Percentiles rank a stretch among this genome's conserved stretches.
phyloP scores from a whole-genome alignment of 1,140 invertebrate species.

The Penaeus vannamei region DNA sequence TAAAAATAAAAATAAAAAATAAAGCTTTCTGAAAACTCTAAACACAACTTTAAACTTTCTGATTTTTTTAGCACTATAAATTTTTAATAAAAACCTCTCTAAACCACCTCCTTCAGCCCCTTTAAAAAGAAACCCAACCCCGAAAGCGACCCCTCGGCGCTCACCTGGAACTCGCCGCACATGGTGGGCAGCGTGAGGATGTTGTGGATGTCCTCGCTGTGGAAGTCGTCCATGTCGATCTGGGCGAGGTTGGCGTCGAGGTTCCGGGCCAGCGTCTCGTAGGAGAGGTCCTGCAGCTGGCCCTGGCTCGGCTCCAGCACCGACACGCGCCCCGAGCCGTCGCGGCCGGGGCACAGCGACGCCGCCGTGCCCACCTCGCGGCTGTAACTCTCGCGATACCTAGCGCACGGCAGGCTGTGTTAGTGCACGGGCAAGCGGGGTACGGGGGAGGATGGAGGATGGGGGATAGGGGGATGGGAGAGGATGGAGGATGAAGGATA shows the following conservation, averaged over 20 bases:
- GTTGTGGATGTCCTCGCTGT: constrained; percentile 90
- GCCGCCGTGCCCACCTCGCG: constrained; percentile 69
- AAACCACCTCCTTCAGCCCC: neutral
- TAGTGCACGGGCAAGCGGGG: constrained; percentile 51
- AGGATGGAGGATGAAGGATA: neutral
- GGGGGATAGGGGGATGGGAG: neutral
- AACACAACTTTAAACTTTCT: too few species aligned
- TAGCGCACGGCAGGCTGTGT: constrained; percentile 71
- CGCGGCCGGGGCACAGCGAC: constrained; percentile 74
- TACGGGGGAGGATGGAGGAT: neutral
- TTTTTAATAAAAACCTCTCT: neutral
- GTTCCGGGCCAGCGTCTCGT: constrained; percentile 88
- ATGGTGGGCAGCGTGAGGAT: constrained; percentile 75
- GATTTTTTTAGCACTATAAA: too few species aligned
- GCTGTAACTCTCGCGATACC: constrained; percentile 83
- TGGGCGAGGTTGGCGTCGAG: constrained; percentile 93
- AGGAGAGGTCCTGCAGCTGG: constrained; percentile 80
- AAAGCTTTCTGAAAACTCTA: too few species aligned
- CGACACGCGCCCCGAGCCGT: constrained; percentile 85
- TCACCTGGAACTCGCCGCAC: constrained; percentile 75
- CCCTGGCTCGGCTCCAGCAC: constrained; percentile 83
- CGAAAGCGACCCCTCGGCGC: neutral
- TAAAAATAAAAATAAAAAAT: too few species aligned
- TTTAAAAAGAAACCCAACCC: neutral
- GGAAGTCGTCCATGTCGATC: constrained; percentile 94